These are phyloP conservation scores for Pogonomyrmex barbatus DNA, from an alignment of 1,140 invertebrate species.

Conservation along the genomic window DNA sequence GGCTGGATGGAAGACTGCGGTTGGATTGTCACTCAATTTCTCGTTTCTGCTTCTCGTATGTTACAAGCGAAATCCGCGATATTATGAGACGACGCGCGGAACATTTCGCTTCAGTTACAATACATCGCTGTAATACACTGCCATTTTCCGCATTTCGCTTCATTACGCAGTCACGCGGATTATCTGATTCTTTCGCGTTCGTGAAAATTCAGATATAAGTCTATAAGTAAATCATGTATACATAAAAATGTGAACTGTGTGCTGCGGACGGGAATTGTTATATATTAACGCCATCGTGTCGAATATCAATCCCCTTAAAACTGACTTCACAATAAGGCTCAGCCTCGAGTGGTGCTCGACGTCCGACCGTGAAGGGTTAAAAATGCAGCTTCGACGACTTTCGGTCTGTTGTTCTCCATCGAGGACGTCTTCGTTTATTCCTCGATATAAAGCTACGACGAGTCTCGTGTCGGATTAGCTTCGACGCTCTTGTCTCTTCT, in stretches of 20 bases:
- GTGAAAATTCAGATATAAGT: background rate
- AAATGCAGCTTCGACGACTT: conserved; percentile 43
- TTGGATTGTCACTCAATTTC: conserved; percentile 71
- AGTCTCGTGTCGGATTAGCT: conserved; percentile 69
- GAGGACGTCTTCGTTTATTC: conserved; percentile 54
- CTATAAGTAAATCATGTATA: conserved; percentile 14
- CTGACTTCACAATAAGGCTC: conserved; percentile 27
- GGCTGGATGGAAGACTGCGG: conserved; percentile 57
- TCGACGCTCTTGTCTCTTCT: conserved; percentile 56
- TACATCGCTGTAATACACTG: background rate
- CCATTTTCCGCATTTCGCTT: background rate
- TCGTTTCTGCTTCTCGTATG: conserved; percentile 26
- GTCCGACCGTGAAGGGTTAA: conserved; percentile 30
- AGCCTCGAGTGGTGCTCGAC: background rate
- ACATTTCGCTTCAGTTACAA: conserved; percentile 11
- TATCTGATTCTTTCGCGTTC: background rate
- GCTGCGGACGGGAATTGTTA: background rate
- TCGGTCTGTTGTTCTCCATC: conserved; percentile 52
- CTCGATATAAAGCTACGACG: conserved; percentile 65
- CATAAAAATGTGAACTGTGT: background rate
- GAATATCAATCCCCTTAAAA: conserved; percentile 41
- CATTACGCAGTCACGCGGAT: background rate
- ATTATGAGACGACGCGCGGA: conserved; percentile 55
- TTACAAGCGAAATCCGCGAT: conserved; percentile 58
- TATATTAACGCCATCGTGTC: background rate